Evolutionary conservation across 30 jellyfish, hydroid and myxozoan species (phyloP).

Genomic region (Phacellophora camtschatica): DNA sequence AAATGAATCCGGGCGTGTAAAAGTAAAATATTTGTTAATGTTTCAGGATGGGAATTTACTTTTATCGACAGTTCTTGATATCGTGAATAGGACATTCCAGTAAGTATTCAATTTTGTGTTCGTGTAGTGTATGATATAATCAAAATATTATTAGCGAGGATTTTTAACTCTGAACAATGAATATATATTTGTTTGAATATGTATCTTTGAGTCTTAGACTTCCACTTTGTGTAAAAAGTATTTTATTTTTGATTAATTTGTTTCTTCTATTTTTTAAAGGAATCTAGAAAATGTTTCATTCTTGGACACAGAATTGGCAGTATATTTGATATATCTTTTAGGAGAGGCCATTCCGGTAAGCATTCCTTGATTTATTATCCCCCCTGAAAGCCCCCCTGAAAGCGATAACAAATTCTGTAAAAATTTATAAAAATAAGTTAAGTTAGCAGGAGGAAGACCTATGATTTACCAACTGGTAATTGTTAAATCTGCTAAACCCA

Average conservation of each 20-base stretch:
- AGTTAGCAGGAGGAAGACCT: too few relatives aligned
- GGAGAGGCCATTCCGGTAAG: slow-evolving; percentile 96
- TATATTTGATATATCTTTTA: slow-evolving; percentile 71
- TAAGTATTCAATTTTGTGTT: background rate
- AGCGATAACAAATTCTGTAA: background rate
- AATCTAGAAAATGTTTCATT: slow-evolving; percentile 67
- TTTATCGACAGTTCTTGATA: slow-evolving; percentile 47
- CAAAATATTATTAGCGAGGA: background rate
- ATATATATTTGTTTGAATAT: too few relatives aligned
- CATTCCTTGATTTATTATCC: background rate
- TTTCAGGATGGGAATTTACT: slow-evolving; percentile 74
- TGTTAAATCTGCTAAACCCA: too few relatives aligned
- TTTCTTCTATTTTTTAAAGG: slow-evolving; percentile 20
- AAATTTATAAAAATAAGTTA: too few relatives aligned
- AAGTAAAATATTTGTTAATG: too few relatives aligned
- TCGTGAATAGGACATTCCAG: slow-evolving; percentile 61
- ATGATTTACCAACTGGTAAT: too few relatives aligned
- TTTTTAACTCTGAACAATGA: background rate
- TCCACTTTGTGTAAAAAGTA: too few relatives aligned
- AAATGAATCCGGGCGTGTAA: too few relatives aligned
- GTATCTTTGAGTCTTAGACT: too few relatives aligned
- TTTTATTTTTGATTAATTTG: too few relatives aligned
- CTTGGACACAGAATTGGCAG: slow-evolving; percentile 78
- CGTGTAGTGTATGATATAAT: background rate
- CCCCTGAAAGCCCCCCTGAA: background rate